phyloP scores from a whole-genome alignment of 2,888 invertebrate genomes.

The Papilio demoleus region DNA sequence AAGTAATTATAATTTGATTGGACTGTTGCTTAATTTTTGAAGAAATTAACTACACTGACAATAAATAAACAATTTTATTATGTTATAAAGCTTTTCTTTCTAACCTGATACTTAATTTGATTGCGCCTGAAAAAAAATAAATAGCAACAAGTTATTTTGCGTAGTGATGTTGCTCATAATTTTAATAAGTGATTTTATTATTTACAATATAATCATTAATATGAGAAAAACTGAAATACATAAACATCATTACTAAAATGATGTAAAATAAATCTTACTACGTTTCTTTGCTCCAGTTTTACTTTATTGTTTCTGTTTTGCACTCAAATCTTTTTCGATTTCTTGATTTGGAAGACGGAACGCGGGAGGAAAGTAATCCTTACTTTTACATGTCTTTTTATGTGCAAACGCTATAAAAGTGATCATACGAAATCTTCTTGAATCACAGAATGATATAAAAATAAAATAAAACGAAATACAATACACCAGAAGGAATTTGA shows the following conservation, averaged over 20 bases:
- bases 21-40: neutral
- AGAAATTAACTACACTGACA: neutral
- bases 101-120: neutral
- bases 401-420: neutral
- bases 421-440: neutral
- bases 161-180: neutral
- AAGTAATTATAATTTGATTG: neutral
- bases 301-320: constrained; percentile 11
- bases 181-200: neutral
- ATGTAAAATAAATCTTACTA: neutral
- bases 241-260: too few species aligned
- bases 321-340: constrained; percentile 2
- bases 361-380: neutral
- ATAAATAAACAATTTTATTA: neutral
- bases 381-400: neutral
- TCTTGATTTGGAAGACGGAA: constrained; percentile 8
- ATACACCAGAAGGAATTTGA: neutral
- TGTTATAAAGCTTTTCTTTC: neutral
- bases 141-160: neutral
- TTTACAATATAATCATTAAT: neutral
- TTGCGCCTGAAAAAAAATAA: constrained; percentile 7
- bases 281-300: neutral
- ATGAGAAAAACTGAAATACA: neutral
- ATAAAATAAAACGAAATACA: constrained; percentile 4
- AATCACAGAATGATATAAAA: neutral